Base-by-base conservation (phyloP, 2,797 vertebrate species). In the Bovichtus variegatus region DNA sequence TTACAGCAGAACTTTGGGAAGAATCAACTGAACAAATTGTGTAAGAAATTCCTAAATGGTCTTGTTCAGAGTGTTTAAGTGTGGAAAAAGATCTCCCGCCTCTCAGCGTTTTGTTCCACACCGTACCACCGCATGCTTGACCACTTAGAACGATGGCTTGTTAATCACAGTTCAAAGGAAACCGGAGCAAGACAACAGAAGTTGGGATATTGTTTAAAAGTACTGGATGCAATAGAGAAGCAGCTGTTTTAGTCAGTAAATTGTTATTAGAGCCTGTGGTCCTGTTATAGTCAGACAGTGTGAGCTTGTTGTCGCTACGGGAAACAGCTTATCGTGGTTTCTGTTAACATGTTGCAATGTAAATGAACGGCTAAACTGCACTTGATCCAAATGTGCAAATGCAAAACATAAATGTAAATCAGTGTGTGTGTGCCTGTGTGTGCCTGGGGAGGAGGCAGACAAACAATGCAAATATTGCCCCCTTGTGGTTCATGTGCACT, bases 381-480 rank as follows among this genome's bases (percentile, higher is more conserved):
- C 93, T 95, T 92, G 77, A 93, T 92, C 93, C 92, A 92, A 77
- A 87, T 92, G 79, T 92, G 90, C 90, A 96, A 96, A 88, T 95
- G 85, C 60, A 87, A 92, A 93, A 93, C 91, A 92, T 88, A 77
- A 71, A 93, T 94, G 93, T 85, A 94, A 93, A 94, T 94, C 76
- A 82, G 78, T 49, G 81, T 76, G 78, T 50, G 81, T 77, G 25
- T 46, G 60, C 63, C 71, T 72, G 59, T 44, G 53, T 73, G 80
- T 34, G 89, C 82, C 79, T 74, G 74, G 76, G 86, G 86, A 92
- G 71, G 69, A 87, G 34, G 70, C 84, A 87, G 71, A 89, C 93
- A 94, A 95, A 94, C 93, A 96, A 93, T 94, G 94, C 91, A 94
- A 94, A 95, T 95, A 96, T 96, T 98, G 98, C 98, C 98, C 97